Evolutionary conservation across 2,113 vertebrate genomes (phyloP).

Genomic region (Vombatus ursinus): DNA sequence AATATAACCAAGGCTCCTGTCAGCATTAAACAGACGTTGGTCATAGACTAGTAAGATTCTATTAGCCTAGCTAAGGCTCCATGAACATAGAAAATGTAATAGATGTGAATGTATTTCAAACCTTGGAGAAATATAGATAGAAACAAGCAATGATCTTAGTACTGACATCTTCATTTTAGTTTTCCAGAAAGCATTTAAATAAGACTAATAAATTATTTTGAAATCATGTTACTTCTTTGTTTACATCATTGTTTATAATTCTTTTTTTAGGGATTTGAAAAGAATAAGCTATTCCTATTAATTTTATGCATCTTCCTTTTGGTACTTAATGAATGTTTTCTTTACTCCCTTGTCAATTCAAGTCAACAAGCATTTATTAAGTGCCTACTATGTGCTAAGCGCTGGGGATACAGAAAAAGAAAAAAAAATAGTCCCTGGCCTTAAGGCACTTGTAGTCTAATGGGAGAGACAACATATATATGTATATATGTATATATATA

Average conservation of each 20-base stretch:
- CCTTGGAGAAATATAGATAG: not conserved
- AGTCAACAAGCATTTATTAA: not conserved
- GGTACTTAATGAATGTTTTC: not conserved
- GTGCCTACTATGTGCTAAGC: not conserved
- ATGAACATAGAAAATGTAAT: not conserved
- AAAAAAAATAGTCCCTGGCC: not conserved
- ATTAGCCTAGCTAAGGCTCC: not conserved
- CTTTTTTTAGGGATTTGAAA: not conserved
- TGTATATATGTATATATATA: too few species aligned
- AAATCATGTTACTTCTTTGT: not conserved
- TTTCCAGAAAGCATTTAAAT: not conserved
- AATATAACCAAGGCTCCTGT: not conserved
- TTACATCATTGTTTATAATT: not conserved
- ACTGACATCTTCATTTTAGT: too few species aligned
- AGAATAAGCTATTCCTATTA: not conserved
- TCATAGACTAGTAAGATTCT: not conserved
- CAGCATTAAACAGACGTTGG: not conserved
- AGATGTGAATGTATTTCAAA: not conserved
- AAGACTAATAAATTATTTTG: not conserved
- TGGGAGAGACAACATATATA: not conserved
- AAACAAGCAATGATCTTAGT: not conserved
- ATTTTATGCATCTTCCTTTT: not conserved
- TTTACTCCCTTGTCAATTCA: not conserved
- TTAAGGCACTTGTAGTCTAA: not conserved
- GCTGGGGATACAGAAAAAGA: not conserved